Percentiles rank a stretch among this genome's conserved stretches.
Evolutionary conservation across 30 jellyfish, hydroid and myxozoan species (phyloP).

Genomic region (Aurelia sp.): DNA sequence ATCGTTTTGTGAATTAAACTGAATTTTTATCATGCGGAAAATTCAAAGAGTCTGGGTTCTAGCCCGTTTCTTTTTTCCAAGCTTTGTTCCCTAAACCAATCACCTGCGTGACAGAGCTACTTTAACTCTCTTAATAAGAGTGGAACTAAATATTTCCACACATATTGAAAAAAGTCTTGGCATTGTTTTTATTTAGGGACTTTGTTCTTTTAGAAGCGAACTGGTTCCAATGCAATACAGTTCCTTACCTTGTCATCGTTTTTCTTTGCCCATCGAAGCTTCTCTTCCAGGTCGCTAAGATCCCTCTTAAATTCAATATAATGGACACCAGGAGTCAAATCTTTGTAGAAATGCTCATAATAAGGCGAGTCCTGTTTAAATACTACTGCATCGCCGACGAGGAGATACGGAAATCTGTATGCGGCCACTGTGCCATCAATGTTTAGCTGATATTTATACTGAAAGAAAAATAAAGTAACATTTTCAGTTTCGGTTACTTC

Average conservation of each 20-base stretch:
- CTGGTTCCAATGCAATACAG: neutral
- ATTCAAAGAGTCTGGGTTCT: too few species aligned
- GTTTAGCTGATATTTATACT: constrained; percentile 90
- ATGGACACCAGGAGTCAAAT: constrained; percentile 83
- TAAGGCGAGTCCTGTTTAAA: constrained; percentile 92
- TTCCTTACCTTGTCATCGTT: constrained; percentile 93
- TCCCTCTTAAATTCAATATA: constrained; percentile 83
- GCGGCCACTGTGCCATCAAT: constrained; percentile 99
- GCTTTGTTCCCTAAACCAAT: too few species aligned
- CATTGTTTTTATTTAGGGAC: too few species aligned
- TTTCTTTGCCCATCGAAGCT: constrained; percentile 82
- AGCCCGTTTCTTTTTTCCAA: too few species aligned
- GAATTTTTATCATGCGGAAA: too few species aligned
- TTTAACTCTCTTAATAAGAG: too few species aligned
- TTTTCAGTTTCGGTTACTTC: neutral
- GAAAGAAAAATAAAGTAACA: constrained; percentile 28
- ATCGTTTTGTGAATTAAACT: too few species aligned
- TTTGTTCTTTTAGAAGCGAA: neutral
- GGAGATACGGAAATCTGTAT: constrained; percentile 87
- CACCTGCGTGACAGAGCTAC: too few species aligned
- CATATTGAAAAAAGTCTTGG: too few species aligned
- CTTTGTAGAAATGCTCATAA: constrained; percentile 92
- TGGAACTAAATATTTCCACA: too few species aligned
- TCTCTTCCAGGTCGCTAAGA: constrained; percentile 83
- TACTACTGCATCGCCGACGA: constrained; percentile 86